phyloP scores from a whole-genome alignment of 2,797 vertebrate genomes.

The Dermochelys coriacea region DNA sequence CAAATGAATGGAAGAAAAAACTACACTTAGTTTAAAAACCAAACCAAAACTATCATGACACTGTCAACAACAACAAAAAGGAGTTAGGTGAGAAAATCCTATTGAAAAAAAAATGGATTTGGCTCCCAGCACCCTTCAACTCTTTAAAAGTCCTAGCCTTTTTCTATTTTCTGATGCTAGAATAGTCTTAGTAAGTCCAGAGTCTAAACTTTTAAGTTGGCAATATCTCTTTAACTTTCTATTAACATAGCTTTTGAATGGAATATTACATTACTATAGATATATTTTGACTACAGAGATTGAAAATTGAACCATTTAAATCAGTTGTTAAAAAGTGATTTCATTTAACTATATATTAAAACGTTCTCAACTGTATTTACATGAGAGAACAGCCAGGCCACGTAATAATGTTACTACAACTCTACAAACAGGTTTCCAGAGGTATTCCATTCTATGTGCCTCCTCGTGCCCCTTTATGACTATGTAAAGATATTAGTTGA shows the following conservation, averaged over 20 bases:
- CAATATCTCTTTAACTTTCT: neutral
- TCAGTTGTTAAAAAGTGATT: neutral
- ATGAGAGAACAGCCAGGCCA: neutral
- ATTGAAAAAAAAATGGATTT: neutral
- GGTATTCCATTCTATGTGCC: neutral
- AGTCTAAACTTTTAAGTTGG: neutral
- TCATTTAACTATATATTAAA: neutral
- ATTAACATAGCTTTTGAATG: neutral
- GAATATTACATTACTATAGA: neutral
- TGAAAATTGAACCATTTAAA: neutral
- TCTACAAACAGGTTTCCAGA: neutral
- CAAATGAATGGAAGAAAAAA: neutral
- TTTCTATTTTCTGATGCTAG: accelerated
- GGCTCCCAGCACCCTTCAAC: neutral
- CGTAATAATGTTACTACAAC: neutral
- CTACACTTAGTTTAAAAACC: too few species aligned
- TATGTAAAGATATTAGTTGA: neutral
- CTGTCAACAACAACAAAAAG: neutral
- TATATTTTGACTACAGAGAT: neutral
- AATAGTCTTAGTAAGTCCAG: neutral
- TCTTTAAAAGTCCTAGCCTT: accelerated
- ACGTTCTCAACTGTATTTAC: neutral
- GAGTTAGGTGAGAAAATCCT: neutral
- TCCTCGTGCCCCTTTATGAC: neutral
- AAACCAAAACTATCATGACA: neutral